Base-by-base conservation (phyloP, 2,888 invertebrate genomes). In the Timema podura region DNA sequence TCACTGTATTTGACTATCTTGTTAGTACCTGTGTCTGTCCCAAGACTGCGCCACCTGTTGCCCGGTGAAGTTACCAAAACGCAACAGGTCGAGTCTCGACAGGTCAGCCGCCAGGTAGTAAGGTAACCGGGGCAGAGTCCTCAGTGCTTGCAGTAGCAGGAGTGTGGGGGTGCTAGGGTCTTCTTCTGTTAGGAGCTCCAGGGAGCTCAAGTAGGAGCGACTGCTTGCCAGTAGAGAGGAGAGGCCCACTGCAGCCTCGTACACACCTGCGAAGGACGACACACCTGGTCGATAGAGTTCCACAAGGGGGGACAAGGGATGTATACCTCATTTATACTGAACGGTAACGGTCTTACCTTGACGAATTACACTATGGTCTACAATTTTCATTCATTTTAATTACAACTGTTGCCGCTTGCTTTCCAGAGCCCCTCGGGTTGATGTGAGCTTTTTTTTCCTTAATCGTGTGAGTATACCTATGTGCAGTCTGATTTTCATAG, bases 71-170 rank as follows among this genome's bases (percentile, higher is more conserved):
- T 48, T 48, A 15, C 64, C 64, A 44, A 16, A 10, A 7, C 15
- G 44, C 9, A 68, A 44, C 13, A 44, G n/a, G 7, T 68, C 68
- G 5, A 68, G n/a, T 46, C 68, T 61, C 68, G 64, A 68, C 45
- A 68, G n/a, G 45, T 68, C 68, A 15, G 68, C 68, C 16, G 68
- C 68, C 8, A 68, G 64, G 11, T 68, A 64, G 49, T 64, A 64
- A 2, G 68, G 64, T 15, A 68, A 13, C 8, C 49, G 61, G 13
- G 68, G 68, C 48, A 68, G 16, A 11, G 51, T 68, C 6, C 49
- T 30, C 6, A 68, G 45, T 8, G 68, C 68, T 2, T 44, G 11
- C 64, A 68, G 68, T 6, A 68, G 48, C 47, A 49, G 30, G 0
- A 64, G 49, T 30, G 6, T 7, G 13, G 64, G 16, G 8, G 44